These are phyloP conservation scores for Calephelis perditalis DNA, from an alignment of 2,888 invertebrate genomes.

Conservation along the genomic window DNA sequence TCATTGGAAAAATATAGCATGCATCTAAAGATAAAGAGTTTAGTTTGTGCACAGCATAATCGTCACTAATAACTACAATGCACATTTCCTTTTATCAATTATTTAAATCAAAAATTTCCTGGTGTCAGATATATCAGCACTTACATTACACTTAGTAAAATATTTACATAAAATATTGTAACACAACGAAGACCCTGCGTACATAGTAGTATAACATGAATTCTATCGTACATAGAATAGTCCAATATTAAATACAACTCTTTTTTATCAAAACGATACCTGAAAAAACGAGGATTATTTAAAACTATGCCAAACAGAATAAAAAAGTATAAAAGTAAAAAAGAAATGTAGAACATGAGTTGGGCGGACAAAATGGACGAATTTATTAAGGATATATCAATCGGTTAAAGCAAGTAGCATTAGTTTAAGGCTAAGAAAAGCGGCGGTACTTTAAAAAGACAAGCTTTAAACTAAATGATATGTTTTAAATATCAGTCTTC, in stretches of 20 bases:
- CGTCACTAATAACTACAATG: too few relatives aligned
- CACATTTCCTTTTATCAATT: too few relatives aligned
- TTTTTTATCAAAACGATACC: too few relatives aligned
- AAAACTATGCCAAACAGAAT: neutral
- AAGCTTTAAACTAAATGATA: conserved; percentile 53
- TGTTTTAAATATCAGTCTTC: conserved; percentile 60
- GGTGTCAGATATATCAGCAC: too few relatives aligned
- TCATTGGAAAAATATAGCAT: too few relatives aligned
- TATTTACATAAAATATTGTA: conserved; percentile 7
- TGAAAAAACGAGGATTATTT: too few relatives aligned
- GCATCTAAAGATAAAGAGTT: too few relatives aligned
- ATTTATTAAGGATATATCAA: conserved; percentile 27
- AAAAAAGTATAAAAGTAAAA: conserved; percentile 11
- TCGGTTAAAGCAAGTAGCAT: conserved; percentile 20
- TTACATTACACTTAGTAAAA: too few relatives aligned
- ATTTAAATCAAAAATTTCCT: too few relatives aligned
- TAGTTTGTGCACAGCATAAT: too few relatives aligned
- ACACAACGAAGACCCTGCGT: neutral
- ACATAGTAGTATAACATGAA: neutral
- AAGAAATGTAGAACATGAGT: conserved; percentile 12
- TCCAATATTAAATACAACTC: too few relatives aligned
- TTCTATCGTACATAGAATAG: too few relatives aligned
- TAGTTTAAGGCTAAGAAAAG: conserved; percentile 20
- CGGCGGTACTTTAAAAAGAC: conserved; percentile 15
- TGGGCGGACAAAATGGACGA: conserved; percentile 31